Evolutionary conservation across 2,113 vertebrate species (phyloP), one percentile per base, ranked within the genome.

Genomic region (Pseudorasbora parva): DNA sequence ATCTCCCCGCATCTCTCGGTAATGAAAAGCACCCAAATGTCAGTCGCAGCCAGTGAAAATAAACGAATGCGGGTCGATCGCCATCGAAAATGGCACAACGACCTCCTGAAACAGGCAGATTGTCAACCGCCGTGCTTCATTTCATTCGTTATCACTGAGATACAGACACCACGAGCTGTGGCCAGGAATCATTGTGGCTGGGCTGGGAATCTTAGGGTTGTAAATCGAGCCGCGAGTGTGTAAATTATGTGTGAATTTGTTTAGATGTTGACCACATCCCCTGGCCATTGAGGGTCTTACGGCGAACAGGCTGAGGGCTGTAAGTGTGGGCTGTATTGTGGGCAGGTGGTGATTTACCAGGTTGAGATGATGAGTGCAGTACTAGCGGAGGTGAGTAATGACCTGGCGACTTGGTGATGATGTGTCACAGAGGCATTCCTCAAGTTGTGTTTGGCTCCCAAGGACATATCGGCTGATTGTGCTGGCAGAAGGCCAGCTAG

Each of bases 381-480:
- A 43, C 68, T 41, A 33, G 78, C 49, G 19, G 83, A 76, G 66
- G 51, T 86, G 89, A 89, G 78, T 59, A 81, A 89, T 87, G 85
- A 85, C 54, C 33, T 27, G 49, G 71, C 64, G 72, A 56, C 57
- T 27, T 21, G 12, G 69, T 59, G 72, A 77, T 72, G 82, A 73
- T 68, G 82, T 89, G 88, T 86, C 81, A 86, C 74, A n/a, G 69
- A 83, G 76, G 82, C 82, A 86, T 89, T 82, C 81, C 86, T 87
- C 87, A 83, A 75, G 47, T 66, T 43, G 60, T 51, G 54, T 76
- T 69, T 51, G 57, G 78, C 83, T 51, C 82, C 85, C 90, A 90
- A 91, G 87, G 88, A 88, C 87, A 75, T 80, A 54, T 43, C 77
- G n/a, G 78, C 78, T 87, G 87, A 88, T 89, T 85, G 66, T 41